Evolutionary conservation across 1,140 invertebrate genomes (phyloP).

Genomic region (Coptotermes formosanus): DNA sequence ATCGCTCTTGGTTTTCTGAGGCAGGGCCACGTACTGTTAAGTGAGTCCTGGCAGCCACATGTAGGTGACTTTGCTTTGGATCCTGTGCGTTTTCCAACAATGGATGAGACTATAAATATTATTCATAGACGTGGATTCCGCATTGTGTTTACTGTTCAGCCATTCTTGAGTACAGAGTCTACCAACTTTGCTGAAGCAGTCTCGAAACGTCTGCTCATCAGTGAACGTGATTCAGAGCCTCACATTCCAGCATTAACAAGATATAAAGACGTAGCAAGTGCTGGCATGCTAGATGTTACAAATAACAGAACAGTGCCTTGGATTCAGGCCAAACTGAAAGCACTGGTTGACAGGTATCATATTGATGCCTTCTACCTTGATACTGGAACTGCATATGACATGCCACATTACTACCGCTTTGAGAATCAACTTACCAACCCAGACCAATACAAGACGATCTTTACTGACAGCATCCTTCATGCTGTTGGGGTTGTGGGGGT

Average conservation of each 20-base stretch:
- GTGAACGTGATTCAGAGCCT: conserved; percentile 67
- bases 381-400: conserved; percentile 80
- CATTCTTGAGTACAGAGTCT: conserved; percentile 83
- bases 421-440: conserved; percentile 70
- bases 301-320: conserved; percentile 76
- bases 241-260: conserved; percentile 72
- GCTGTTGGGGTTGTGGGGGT: conserved; percentile 74
- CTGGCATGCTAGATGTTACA: conserved; percentile 80
- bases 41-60: conserved; percentile 80
- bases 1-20: conserved; percentile 70
- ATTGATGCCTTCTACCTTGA: conserved; percentile 91
- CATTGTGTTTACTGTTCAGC: conserved; percentile 79
- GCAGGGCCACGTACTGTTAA: conserved; percentile 77
- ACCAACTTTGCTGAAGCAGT: conserved; percentile 76
- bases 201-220: conserved; percentile 65
- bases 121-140: conserved; percentile 80
- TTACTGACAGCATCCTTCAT: conserved; percentile 50
- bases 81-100: conserved; percentile 65
- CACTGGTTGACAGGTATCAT: conserved; percentile 68
- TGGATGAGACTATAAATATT: conserved; percentile 76
- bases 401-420: conserved; percentile 79
- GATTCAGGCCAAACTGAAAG: conserved; percentile 68
- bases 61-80: conserved; percentile 78
- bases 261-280: conserved; percentile 73
- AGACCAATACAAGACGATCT: conserved; percentile 75